Base-by-base conservation (phyloP, 2,113 vertebrate species). In the Xiphophorus hellerii region DNA sequence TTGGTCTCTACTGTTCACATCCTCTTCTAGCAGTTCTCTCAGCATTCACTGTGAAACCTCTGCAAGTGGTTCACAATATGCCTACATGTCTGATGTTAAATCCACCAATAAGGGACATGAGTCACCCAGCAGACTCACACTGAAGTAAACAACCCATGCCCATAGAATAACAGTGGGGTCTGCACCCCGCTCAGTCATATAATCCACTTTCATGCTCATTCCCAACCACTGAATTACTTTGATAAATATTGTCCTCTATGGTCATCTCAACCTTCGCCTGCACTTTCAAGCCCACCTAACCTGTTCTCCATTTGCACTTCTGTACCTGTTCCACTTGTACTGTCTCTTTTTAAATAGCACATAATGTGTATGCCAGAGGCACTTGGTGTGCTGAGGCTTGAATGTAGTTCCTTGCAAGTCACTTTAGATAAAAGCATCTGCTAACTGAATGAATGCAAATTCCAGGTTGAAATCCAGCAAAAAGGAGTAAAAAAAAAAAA, bases 381-480 rank as follows among this genome's bases (percentile, higher is more conserved):
- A 33, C 62, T 63, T 17, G 14, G 5, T 31, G 62, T 12, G 9
- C 29, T 4, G 29, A 31, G 17, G 17, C 29, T 63, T 20, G 15
- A 63, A 31, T 6, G 62, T 63, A 20, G 17, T 31, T 63, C 29
- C 62, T 31, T 33, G 29, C 29, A 63, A 22, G 29, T 64, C 22
- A 25, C 37, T 66, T 39, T 39, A n/a, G 37, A 66, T 66, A 66
- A 66, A 39, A 67, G 15, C n/a, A 28, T 66, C 63, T n/a, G 37
- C 13, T 28, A n/a, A 39, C 22, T 66, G 5, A 39, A 39, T 11
- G 5, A 66, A 66, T 66, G 22, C 33, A 39, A 66, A 66, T 39
- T 66, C 2, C 30, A 66, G 33, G 64, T 14, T 66, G 35, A 20
- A 9, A 51, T 51, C 44, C 15, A 20, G 17, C 35, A 51, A 51